Evolutionary conservation across 1,140 invertebrate genomes (phyloP), one percentile per base, ranked within the genome.

Genomic region (Aphaenogaster rudis): DNA sequence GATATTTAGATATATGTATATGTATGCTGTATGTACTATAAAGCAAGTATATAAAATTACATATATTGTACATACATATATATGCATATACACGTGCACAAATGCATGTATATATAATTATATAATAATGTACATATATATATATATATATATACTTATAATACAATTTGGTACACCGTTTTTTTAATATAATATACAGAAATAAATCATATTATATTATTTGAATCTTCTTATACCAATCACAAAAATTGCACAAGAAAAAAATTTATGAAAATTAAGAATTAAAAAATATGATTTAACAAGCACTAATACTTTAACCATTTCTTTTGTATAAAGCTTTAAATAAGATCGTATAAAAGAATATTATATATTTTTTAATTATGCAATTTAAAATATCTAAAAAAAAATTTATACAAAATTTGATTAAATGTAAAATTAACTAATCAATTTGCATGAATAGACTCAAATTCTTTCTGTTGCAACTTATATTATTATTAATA

Each of bases 381-480:
- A n/a, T 33, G 0, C 13, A 64, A 28, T 78, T 59, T 78, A 15
- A 8, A 33, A 36, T 63, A 54, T 9, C 5, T 39, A n/a, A 39
- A 57, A 6, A 64, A 48, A 36, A 15, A 63, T 66, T 79, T 52
- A 64, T 9, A 79, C 33, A 64, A 52, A 21, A 3, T 45, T 17
- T 64, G 8, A 39, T 66, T 64, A 39, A 52, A 13, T 48, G 17
- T 2, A 79, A 1, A 39, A 50, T 48, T 33, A 11, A n/a, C 5
- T 50, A 5, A 54, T 48, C 15, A 66, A 79, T 39, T 11, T 21
- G 17, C 15, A 21, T 66, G 0, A 6, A 48, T 17, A 61, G 33
- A 45, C 15, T 21, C 28, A 76, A 39, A 74, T 45, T 36, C 4
- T 72, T 71, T 45, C 28, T 45, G 72, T 72, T 54, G 13, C 64